Conservation (phyloP, 2,888 invertebrate species). For the Cataglyphis rosenhaueri region DNA sequence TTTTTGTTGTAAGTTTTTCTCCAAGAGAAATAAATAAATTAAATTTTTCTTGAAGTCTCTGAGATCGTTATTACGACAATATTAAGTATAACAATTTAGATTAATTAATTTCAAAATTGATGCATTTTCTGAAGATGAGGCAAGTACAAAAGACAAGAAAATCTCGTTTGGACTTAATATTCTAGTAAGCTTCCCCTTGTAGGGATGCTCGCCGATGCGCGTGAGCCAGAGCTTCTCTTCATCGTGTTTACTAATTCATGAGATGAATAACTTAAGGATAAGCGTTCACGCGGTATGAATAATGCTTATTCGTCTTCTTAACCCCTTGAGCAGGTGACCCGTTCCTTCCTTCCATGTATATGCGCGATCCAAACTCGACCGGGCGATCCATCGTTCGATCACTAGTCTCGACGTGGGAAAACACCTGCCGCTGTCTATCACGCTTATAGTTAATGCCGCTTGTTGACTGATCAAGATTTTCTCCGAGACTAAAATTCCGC, state of each 20-base stretch:
- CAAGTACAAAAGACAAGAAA: constrained; percentile 13
- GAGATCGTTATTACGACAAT: not conserved
- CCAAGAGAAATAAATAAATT: not conserved
- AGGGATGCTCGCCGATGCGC: constrained; percentile 46
- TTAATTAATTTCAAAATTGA: constrained; percentile 56
- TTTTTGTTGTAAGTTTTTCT: not conserved
- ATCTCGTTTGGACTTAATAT: constrained; percentile 52
- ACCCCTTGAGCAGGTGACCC: constrained; percentile 76
- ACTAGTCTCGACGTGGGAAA: constrained; percentile 66
- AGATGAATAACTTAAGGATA: constrained; percentile 79
- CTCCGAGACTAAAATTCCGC: not conserved
- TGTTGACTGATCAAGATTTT: constrained; percentile 46
- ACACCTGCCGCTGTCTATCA: constrained; percentile 71
- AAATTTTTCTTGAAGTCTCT: not conserved
- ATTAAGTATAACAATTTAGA: constrained; percentile 34
- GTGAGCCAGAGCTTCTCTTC: constrained; percentile 59
- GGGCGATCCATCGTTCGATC: constrained; percentile 44
- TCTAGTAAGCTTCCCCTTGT: constrained; percentile 46
- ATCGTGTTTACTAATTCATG: constrained; percentile 80
- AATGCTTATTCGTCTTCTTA: constrained; percentile 76
- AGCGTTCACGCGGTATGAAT: constrained; percentile 77
- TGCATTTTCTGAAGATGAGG: not conserved
- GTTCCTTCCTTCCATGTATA: constrained; percentile 37
- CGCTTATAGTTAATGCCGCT: not conserved
- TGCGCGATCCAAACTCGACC: constrained; percentile 34